Evolutionary conservation across 2,797 vertebrate genomes (phyloP).

Genomic region (Falco peregrinus): DNA sequence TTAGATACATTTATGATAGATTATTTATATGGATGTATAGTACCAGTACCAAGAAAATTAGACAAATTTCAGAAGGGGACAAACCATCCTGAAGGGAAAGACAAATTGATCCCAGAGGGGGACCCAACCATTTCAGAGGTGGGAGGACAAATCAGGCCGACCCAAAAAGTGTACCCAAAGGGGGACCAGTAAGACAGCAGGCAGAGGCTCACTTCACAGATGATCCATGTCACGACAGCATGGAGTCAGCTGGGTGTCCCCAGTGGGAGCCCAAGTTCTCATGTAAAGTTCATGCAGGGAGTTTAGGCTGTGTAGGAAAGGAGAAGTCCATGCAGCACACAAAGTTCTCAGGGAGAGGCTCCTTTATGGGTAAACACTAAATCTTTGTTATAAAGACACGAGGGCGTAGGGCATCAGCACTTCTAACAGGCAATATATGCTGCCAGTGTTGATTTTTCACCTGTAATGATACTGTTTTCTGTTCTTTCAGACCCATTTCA

Average conservation of each 20-base stretch:
- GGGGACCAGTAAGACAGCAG: neutral
- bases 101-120: neutral
- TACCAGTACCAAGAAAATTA: neutral
- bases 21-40: no score
- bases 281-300: neutral
- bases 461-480: neutral
- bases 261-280: neutral
- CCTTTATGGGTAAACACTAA: neutral
- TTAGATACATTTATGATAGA: neutral
- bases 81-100: neutral
- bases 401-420: accelerated
- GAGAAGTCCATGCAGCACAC: neutral
- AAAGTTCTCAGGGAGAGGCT: neutral
- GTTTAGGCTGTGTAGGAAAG: neutral
- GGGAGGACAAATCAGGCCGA: neutral
- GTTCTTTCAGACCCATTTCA: neutral
- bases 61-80: neutral
- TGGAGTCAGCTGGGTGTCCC: accelerated
- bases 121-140: neutral
- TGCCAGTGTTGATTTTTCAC: neutral
- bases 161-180: neutral
- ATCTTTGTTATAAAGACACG: neutral
- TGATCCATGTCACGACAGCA: neutral
- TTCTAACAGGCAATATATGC: neutral
- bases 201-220: neutral